Conservation (phyloP, 2,888 invertebrate species). For the Hoplodrina ambigua region DNA sequence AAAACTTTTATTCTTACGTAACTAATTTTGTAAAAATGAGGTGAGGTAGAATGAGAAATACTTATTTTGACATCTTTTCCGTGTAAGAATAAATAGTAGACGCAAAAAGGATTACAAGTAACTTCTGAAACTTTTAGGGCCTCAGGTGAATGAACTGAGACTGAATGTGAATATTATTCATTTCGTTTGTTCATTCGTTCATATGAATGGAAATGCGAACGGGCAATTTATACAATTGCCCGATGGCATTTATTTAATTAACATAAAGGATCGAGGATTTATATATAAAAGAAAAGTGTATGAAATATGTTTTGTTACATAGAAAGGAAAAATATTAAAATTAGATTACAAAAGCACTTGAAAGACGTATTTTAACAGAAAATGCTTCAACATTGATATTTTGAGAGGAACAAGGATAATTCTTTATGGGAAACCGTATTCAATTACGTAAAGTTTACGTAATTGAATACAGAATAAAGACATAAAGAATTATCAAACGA, state of each 20-base stretch:
- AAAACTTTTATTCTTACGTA: constrained; percentile 26
- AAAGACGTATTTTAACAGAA: background rate
- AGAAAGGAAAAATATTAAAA: background rate
- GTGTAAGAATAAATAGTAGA: constrained; percentile 18
- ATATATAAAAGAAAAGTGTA: background rate
- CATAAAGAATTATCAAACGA: background rate
- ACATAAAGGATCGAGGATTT: background rate
- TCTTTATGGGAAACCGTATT: too few species aligned
- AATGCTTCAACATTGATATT: background rate
- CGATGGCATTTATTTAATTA: background rate
- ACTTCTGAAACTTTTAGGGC: constrained; percentile 1
- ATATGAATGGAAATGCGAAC: background rate
- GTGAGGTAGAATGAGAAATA: constrained; percentile 6
- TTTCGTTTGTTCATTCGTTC: constrained; percentile 1
- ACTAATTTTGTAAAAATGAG: constrained; percentile 26
- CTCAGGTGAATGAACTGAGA: constrained; percentile 1
- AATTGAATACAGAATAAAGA: too few species aligned
- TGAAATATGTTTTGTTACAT: too few species aligned
- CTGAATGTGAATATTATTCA: background rate
- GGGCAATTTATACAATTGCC: background rate
- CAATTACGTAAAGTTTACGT: too few species aligned
- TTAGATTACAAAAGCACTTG: background rate
- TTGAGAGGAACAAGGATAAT: background rate
- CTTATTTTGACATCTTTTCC: constrained; percentile 13
- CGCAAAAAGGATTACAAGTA: constrained; percentile 1